These are phyloP conservation scores for Eulemur rubriventer DNA, from an alignment of 2,797 vertebrate species.

Conservation along the genomic window DNA sequence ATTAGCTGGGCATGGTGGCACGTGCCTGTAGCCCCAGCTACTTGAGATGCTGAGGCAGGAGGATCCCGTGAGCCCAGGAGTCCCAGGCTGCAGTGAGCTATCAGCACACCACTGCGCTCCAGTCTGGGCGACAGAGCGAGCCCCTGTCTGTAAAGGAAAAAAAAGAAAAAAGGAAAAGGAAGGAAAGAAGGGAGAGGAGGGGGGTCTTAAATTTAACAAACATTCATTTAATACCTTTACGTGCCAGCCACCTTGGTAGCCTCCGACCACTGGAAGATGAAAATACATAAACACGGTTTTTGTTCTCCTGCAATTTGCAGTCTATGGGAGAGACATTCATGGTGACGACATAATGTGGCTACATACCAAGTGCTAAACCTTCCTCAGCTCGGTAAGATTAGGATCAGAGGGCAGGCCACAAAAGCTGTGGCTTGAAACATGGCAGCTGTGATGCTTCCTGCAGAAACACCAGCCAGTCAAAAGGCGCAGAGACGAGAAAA, in stretches of 20 bases:
- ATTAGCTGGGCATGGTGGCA: fast-evolving
- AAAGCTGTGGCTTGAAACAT: neutral
- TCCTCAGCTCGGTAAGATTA: neutral
- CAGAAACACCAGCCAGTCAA: neutral
- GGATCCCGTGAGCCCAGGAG: neutral
- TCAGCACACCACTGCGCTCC: neutral
- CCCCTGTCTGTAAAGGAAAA: neutral
- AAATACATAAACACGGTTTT: neutral
- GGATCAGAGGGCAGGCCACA: neutral
- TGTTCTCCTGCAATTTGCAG: neutral
- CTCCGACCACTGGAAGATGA: neutral
- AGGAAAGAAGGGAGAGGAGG: fast-evolving
- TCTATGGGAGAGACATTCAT: neutral
- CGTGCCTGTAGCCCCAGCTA: neutral
- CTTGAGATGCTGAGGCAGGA: neutral
- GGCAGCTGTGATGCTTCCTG: neutral
- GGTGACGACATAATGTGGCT: neutral
- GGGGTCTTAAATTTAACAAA: neutral
- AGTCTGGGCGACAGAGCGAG: neutral
- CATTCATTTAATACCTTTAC: neutral
- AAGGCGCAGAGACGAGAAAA: neutral
- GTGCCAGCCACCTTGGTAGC: neutral
- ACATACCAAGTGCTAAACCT: neutral
- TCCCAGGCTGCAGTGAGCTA: neutral
- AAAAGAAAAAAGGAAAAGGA: neutral